phyloP scores from a whole-genome alignment of 2,797 vertebrate species.

The Crax fasciolata region DNA sequence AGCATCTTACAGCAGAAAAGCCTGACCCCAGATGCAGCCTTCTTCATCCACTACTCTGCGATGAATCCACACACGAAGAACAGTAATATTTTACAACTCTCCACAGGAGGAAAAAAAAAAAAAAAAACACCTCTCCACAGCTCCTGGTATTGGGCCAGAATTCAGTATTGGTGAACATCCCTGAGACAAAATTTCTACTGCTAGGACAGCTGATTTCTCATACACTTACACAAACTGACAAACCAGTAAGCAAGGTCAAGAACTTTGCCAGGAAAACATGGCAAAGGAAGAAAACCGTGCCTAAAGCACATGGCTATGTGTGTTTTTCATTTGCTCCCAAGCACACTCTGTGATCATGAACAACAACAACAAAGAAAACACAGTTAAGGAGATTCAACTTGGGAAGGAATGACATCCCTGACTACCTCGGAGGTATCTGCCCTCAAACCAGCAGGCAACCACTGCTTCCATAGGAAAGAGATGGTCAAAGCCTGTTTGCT shows the following conservation, averaged over 20 bases:
- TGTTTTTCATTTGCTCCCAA: background rate
- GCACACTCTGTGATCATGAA: background rate
- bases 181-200: background rate
- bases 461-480: background rate
- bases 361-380: background rate
- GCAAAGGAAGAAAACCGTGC: background rate
- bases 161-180: background rate
- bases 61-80: background rate
- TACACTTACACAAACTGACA: background rate
- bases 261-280: background rate
- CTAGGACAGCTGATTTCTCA: background rate
- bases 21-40: background rate
- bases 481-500: background rate
- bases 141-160: background rate
- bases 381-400: background rate
- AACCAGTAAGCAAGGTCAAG: background rate
- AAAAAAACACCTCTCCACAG: too few species aligned
- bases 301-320: background rate
- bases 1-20: background rate
- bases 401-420: background rate
- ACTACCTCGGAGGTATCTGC: background rate
- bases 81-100: background rate
- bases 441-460: background rate
- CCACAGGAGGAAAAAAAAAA: too few species aligned
- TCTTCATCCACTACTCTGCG: accelerated